Evolutionary conservation across 2,113 vertebrate species (phyloP).

Genomic region (Ictalurus furcatus): DNA sequence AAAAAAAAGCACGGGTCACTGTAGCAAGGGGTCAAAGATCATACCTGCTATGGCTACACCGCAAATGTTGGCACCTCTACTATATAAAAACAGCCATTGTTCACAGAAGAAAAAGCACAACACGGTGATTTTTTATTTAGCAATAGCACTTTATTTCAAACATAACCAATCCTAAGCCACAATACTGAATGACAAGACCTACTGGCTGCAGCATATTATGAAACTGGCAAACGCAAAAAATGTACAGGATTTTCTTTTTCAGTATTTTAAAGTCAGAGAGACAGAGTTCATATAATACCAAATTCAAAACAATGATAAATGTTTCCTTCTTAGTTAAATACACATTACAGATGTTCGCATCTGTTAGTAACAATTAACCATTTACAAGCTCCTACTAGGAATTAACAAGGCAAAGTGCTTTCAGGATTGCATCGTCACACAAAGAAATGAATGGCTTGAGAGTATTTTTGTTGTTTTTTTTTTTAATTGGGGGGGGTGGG

Average conservation of each 20-base stretch:
- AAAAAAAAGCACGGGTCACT: background rate
- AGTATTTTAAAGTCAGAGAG: constrained; percentile 78
- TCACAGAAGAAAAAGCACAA: background rate
- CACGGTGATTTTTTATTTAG: constrained; percentile 70
- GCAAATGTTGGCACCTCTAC: too few species aligned
- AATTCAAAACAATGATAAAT: constrained; percentile 73
- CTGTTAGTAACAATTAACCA: constrained; percentile 78
- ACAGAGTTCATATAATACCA: constrained; percentile 73
- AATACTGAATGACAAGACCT: constrained; percentile 83
- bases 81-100: background rate
- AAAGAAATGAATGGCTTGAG: constrained; percentile 77
- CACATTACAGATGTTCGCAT: constrained; percentile 72
- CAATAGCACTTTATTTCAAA: constrained; percentile 93
- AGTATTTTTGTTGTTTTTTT: constrained; percentile 48
- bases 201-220: constrained; percentile 83
- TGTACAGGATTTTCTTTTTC: constrained; percentile 65
- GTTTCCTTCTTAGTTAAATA: constrained; percentile 66
- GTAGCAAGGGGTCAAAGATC: background rate
- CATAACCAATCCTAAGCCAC: constrained; percentile 91
- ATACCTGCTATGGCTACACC: background rate
- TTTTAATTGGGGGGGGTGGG: constrained; percentile 38
- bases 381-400: constrained; percentile 79
- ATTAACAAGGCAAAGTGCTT: constrained; percentile 84
- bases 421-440: constrained; percentile 80
- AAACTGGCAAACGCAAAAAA: constrained; percentile 68